A percentile compares a stretch with the other conserved stretches of the same genome.
These are phyloP conservation scores for Notamacropus eugenii DNA, from an alignment of 2,797 vertebrate genomes.

Conservation along the genomic window DNA sequence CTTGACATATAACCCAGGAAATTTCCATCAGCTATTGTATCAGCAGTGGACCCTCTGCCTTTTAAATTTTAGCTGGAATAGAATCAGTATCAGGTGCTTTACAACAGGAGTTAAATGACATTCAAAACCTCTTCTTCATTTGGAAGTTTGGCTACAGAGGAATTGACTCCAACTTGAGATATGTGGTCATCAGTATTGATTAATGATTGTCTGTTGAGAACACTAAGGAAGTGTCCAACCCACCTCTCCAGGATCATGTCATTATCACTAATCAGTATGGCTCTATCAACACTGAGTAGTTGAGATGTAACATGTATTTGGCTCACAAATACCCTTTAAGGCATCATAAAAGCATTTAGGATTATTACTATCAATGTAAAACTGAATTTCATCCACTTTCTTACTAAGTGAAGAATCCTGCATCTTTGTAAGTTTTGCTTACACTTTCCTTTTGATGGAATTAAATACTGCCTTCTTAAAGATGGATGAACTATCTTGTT, in stretches of 20 bases:
- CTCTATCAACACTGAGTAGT: not conserved
- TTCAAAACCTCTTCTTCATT: not conserved
- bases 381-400: not conserved
- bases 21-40: not conserved
- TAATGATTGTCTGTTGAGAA: not conserved
- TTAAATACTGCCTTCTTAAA: not conserved
- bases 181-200: not conserved
- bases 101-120: not conserved
- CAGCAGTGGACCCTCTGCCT: not conserved
- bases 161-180: not conserved
- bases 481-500: not conserved
- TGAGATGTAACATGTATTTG: not conserved
- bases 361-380: not conserved
- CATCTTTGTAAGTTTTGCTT: not conserved
- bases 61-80: not conserved
- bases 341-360: not conserved
- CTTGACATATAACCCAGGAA: not conserved
- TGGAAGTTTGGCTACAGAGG: not conserved
- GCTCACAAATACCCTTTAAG: not conserved
- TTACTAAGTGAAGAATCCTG: not conserved
- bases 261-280: not conserved
- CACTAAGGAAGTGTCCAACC: not conserved
- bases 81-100: not conserved
- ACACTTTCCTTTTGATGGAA: not conserved
- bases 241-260: not conserved